These are phyloP conservation scores for Pristionchus pacificus DNA, from an alignment of 1,140 invertebrate genomes.

Conservation along the genomic window DNA sequence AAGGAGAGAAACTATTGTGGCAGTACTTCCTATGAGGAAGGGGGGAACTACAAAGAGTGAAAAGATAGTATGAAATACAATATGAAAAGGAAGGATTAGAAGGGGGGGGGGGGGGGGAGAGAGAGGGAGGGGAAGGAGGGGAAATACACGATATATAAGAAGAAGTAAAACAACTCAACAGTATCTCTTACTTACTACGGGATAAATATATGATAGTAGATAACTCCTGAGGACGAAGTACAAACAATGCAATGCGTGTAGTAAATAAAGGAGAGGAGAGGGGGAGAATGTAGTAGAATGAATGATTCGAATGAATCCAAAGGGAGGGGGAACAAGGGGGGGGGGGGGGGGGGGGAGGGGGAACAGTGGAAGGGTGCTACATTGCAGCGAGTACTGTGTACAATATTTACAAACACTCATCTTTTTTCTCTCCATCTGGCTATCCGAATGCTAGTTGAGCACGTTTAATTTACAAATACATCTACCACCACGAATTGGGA, in stretches of 20 bases:
- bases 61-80: background rate
- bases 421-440: background rate
- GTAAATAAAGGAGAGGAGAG: too few relatives aligned
- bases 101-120: background rate
- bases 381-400: background rate
- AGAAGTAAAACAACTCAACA: constrained; percentile 1
- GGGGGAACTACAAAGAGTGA: too few relatives aligned
- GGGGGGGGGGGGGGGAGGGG: background rate
- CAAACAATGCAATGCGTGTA: too few relatives aligned
- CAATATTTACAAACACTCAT: background rate
- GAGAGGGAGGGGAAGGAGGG: too few relatives aligned
- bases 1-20: too few relatives aligned
- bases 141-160: too few relatives aligned
- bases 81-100: background rate
- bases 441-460: background rate
- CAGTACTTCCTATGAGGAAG: too few relatives aligned
- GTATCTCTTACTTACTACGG: background rate
- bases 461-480: too few relatives aligned
- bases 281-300: too few relatives aligned
- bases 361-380: background rate
- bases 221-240: too few relatives aligned
- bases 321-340: too few relatives aligned
- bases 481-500: background rate
- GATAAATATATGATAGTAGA: background rate
- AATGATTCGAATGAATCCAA: too few relatives aligned